Evolutionary conservation across 2,113 vertebrate species (phyloP).

Genomic region (Polyodon spathula): DNA sequence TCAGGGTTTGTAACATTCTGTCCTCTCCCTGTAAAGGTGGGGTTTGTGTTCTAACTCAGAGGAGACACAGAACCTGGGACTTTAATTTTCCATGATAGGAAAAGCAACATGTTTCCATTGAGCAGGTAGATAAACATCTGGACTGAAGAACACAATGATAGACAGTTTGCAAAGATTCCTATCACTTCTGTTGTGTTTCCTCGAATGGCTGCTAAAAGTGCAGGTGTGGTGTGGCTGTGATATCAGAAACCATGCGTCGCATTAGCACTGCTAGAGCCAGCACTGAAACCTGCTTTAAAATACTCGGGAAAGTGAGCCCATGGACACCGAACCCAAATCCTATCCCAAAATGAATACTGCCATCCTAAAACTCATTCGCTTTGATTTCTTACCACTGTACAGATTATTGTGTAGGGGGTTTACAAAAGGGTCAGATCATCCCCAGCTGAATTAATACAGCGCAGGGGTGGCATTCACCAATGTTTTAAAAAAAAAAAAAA

Average conservation of each 20-base stretch:
- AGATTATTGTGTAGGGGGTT: no score
- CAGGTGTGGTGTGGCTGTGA: conserved; percentile 34
- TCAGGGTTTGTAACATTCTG: conserved; percentile 33
- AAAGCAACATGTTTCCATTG: no score
- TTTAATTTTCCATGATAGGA: no score
- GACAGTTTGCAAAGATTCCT: conserved; percentile 56
- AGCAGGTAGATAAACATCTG: conserved; percentile 47
- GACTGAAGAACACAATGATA: conserved; percentile 56
- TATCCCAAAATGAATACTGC: no score
- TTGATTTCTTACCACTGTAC: no score
- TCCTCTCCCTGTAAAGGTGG: conserved; percentile 34
- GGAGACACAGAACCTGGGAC: no score
- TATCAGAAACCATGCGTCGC: conserved; percentile 33
- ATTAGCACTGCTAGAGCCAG: conserved; percentile 15
- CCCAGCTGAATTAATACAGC: no score
- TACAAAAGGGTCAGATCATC: no score
- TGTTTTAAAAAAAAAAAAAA: neutral
- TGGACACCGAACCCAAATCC: no score
- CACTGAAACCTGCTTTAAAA: conserved; percentile 6
- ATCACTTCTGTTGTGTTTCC: conserved; percentile 39
- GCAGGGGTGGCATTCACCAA: neutral
- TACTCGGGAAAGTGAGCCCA: no score
- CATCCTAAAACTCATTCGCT: no score
- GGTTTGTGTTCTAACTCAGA: conserved; percentile 18
- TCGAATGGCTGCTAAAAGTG: conserved; percentile 30